Base-by-base conservation (phyloP, 2,888 invertebrate species). In the Hemaris fuciformis region DNA sequence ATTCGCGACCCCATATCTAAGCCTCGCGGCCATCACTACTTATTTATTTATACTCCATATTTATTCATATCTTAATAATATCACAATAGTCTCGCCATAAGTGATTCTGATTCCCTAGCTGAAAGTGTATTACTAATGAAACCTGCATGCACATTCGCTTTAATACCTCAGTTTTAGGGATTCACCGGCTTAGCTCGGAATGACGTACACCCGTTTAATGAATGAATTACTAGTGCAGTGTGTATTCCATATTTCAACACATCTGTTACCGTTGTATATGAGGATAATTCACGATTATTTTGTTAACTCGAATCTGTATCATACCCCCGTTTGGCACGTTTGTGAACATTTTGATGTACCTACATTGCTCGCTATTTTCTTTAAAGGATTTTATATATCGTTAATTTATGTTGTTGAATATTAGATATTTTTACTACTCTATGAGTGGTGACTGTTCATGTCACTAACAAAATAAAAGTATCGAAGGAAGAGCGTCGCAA, bases 161-260 rank as follows among this genome's bases (percentile, higher is more conserved):
- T 48, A 48, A 48, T 48, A 25, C 27, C 71, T 70, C 70, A 73
- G 70, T 73, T 71, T 70, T 70, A 75, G 73, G 67, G 66, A 67
- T 66, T 64, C 56, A 61, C 62, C 64, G 65, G 67, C 68, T 66
- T 66, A 59, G 67, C 66, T 61, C 59, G 62, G 65, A 64, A 65
- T 64, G 66, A 66, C 67, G 68, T 67, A 66, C 64, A 59, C 68
- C 66, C 68, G 70, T 68, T 68, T 76, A 73, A 74, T 73, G 73
- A 78, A 76, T 74, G 74, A 73, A 74, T 73, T 70, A 72, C 69
- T 63, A 61, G 61, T 58, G 62, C 63, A 53, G 53, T 22, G 45
- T 48, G 48, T 48, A 48, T 61, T 58, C 15, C 10, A 53, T 31
- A 65, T 63, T 61, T 53, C 38, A 62, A 59, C 60, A 63, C 59